Conservation (phyloP, 2,888 invertebrate genomes). For the Craniophora ligustri region DNA sequence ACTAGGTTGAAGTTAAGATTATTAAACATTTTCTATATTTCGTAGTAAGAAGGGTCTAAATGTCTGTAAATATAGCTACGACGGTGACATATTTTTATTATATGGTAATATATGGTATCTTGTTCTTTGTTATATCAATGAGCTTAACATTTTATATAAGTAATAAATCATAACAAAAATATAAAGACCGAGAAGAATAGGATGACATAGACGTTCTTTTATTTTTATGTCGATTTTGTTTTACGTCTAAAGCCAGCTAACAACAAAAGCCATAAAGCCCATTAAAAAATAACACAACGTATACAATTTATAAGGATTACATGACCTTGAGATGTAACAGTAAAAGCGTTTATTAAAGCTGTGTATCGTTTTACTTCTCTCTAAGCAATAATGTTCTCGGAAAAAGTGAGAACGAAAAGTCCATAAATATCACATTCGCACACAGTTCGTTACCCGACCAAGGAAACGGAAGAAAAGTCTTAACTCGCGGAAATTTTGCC, state of each 20-base stretch:
- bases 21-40: no score
- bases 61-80: no score
- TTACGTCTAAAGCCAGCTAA: conserved; percentile 3
- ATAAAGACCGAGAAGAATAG: not conserved
- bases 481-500: conserved; percentile 54
- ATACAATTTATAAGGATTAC: conserved; percentile 46
- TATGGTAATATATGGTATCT: no score
- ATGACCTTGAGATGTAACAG: conserved; percentile 42
- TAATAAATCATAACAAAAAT: no score
- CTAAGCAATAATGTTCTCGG: conserved; percentile 59
- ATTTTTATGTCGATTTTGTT: conserved; percentile 29
- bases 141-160: no score
- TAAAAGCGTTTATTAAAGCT: conserved; percentile 53
- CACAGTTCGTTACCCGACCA: conserved; percentile 66
- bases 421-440: conserved; percentile 64
- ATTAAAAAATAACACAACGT: conserved; percentile 40
- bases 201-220: conserved; percentile 1
- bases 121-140: no score
- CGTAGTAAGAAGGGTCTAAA: no score
- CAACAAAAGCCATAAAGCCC: conserved; percentile 13
- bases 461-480: conserved; percentile 59
- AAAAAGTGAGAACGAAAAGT: conserved; percentile 61
- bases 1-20: no score
- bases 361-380: conserved; percentile 49
- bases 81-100: no score